Evolutionary conservation across 2,797 vertebrate species (phyloP).

Genomic region (Coreius guichenoti): DNA sequence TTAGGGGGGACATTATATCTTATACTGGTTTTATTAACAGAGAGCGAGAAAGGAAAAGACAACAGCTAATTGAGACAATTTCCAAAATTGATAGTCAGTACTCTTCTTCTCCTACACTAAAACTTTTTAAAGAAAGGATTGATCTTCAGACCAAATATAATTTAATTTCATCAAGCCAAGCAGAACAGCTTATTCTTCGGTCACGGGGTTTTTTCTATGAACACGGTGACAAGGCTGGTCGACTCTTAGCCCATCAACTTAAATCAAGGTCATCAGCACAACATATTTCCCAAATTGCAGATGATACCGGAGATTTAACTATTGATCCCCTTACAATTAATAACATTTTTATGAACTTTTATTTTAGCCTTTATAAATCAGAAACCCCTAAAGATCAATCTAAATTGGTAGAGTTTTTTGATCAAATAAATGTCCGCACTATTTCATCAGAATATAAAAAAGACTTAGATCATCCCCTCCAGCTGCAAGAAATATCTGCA

Average conservation of each 20-base stretch:
- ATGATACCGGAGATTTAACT: background rate
- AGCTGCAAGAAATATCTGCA: background rate
- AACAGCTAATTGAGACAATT: background rate
- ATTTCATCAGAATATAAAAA: background rate
- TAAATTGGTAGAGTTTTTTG: background rate
- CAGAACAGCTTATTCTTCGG: background rate
- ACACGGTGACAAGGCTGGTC: constrained; percentile 1
- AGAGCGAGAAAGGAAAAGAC: background rate
- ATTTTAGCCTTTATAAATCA: constrained; percentile 1
- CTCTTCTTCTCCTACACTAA: constrained; percentile 6
- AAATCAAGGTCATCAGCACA: background rate
- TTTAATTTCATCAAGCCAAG: constrained; percentile 2
- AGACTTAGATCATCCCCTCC: background rate
- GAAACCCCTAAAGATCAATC: background rate
- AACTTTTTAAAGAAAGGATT: constrained; percentile 3
- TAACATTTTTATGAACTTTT: background rate
- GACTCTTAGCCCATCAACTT: constrained; percentile 15
- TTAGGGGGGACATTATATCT: constrained; percentile 32
- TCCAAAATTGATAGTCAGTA: constrained; percentile 2
- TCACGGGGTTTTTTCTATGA: background rate
- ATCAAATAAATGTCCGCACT: background rate
- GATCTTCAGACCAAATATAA: constrained; percentile 24
- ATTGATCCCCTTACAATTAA: background rate
- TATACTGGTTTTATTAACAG: background rate
- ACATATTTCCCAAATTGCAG: constrained; percentile 2